These are phyloP conservation scores for Papilio demoleus DNA, from an alignment of 2,888 invertebrate species.

Conservation along the genomic window DNA sequence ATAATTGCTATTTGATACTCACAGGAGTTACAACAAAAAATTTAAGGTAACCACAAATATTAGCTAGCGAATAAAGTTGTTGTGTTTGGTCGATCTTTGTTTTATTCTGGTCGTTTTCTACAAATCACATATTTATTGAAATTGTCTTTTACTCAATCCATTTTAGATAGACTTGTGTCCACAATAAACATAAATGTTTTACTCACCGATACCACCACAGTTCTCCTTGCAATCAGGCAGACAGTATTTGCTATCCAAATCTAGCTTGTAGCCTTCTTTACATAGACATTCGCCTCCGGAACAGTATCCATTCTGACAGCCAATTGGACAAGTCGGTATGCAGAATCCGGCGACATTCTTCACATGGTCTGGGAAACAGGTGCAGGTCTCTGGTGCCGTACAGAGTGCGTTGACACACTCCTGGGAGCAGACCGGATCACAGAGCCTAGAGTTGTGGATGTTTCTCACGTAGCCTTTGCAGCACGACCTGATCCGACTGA, in stretches of 20 bases:
- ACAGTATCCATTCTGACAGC: slow-evolving; percentile 87
- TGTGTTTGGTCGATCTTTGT: too few relatives aligned
- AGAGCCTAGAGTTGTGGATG: slow-evolving; percentile 80
- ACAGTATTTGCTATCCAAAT: slow-evolving; percentile 84
- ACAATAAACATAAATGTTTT: not conserved
- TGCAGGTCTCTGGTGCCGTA: slow-evolving; percentile 85
- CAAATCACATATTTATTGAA: not conserved
- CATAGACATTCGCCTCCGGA: slow-evolving; percentile 86
- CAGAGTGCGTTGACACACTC: slow-evolving; percentile 86
- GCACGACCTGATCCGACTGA: slow-evolving; percentile 87
- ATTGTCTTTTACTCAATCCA: not conserved
- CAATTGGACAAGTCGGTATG: slow-evolving; percentile 86
- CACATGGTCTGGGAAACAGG: slow-evolving; percentile 85
- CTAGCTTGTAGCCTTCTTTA: slow-evolving; percentile 82
- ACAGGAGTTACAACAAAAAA: too few relatives aligned
- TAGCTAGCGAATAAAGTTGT: too few relatives aligned
- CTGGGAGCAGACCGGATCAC: slow-evolving; percentile 84
- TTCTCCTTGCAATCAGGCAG: slow-evolving; percentile 81
- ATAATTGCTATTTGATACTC: not conserved
- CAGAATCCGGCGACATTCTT: slow-evolving; percentile 81
- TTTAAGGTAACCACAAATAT: not conserved
- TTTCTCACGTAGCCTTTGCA: slow-evolving; percentile 88
- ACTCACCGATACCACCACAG: slow-evolving; percentile 78
- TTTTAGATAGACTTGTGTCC: not conserved
- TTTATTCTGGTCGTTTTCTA: too few relatives aligned